phyloP scores from a whole-genome alignment of 2,888 invertebrate species.

The Sepiola atlantica region DNA sequence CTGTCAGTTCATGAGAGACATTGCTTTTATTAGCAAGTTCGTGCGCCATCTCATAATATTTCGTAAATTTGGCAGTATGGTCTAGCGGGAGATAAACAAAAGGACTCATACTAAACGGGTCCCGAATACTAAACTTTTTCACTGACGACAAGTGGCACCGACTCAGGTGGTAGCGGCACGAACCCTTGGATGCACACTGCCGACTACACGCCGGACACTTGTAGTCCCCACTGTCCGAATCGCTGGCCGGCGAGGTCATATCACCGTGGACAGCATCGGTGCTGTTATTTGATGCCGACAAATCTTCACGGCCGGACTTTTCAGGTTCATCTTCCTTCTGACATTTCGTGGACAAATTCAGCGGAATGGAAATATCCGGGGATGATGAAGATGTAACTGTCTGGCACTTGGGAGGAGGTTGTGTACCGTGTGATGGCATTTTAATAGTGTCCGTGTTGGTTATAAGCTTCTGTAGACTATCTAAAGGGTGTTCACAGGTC shows the following conservation, averaged over 20 bases:
- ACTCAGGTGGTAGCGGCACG: conserved; percentile 93
- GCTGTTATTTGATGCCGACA: conserved; percentile 52
- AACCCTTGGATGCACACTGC: conserved; percentile 96
- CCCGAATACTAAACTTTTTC: conserved; percentile 70
- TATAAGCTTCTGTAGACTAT: conserved; percentile 94
- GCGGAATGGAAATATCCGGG: conserved; percentile 58
- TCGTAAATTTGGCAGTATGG: conserved; percentile 88
- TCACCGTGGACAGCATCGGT: conserved; percentile 58
- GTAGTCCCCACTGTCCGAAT: conserved; percentile 63
- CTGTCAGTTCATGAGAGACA: conserved; percentile 47
- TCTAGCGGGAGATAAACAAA: conserved; percentile 73
- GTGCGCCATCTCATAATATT: conserved; percentile 98
- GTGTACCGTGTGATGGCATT: conserved; percentile 50
- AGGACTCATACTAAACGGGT: conserved; percentile 71
- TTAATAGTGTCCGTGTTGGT: conserved; percentile 88
- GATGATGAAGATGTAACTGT: conserved; percentile 50
- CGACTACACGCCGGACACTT: conserved; percentile 71
- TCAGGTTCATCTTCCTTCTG: conserved; percentile 54
- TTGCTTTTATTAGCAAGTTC: conserved; percentile 91
- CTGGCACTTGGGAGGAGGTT: conserved; percentile 49
- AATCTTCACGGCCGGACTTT: conserved; percentile 54
- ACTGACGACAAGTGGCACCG: conserved; percentile 70
- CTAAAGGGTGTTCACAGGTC: conserved; percentile 86
- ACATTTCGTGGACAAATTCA: conserved; percentile 63
- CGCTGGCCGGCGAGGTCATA: conserved; percentile 59